Base-by-base conservation (phyloP, 2,797 vertebrate species). In the Alectoris magna region DNA sequence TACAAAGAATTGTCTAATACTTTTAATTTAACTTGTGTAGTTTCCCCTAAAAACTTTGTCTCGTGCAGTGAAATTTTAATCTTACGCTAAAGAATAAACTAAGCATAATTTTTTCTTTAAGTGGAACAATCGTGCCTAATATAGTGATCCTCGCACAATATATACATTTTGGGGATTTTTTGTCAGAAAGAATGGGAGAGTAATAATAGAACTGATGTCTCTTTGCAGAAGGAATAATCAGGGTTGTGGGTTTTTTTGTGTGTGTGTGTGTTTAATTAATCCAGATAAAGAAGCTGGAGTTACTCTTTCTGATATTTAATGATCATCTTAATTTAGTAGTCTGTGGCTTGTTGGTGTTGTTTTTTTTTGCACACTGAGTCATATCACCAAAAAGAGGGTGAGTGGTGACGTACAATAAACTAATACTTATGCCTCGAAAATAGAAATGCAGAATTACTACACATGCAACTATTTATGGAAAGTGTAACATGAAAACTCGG, bases 341-440 rank as follows among this genome's bases (percentile, higher is more conserved):
- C 56, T 70, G 31, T 12, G 21, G 1, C 0, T n/a, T n/a, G 14
- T 13, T 1, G 6, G 14, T 11, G 13, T 49, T 49, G 34, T 43
- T 62, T 22, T 21, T 56, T 48, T 14, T 39, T 55, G 23, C 39
- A 34, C 4, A 2, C 31, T 69, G 49, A 72, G 74, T 53, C 4
- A 2, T n/a, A n/a, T 36, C 66, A 74, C n/a, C 23, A 11, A 43
- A 51, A 84, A 75, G 24, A n/a, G 4, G 4, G 9, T 46, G 59
- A 41, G n/a, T 51, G 29, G 18, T 51, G 14, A 38, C 22, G 10
- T 55, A n/a, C 56, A 73, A 41, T 8, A 43, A 16, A 60, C 48
- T 43, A 48, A 36, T 82, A 60, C 5, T 12, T 69, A 43, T 0
- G 2, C 19, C 36, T 73, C 78, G 34, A 70, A 66, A 74, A 60